Conservation (phyloP, 2,888 invertebrate genomes). For the Lacanobia oleracea region DNA sequence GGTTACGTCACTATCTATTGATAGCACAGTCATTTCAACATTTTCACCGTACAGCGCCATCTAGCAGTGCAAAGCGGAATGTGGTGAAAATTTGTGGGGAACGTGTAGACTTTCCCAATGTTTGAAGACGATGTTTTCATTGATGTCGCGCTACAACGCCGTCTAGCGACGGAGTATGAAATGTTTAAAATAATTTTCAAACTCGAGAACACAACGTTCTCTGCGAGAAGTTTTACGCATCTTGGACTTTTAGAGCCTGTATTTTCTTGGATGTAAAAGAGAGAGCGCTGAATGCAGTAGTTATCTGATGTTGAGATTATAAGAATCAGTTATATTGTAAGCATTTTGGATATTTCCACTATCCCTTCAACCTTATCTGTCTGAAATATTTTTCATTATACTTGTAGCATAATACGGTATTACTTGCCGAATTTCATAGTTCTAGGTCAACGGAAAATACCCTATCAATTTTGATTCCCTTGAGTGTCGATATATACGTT, state of each 20-base stretch:
- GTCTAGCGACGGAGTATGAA: slow-evolving; percentile 25
- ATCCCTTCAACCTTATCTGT: background rate
- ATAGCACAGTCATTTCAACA: background rate
- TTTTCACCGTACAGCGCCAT: slow-evolving; percentile 38
- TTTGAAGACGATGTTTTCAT: background rate
- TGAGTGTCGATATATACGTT: too few relatives aligned
- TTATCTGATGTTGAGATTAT: background rate
- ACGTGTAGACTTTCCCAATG: background rate
- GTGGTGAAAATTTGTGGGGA: slow-evolving; percentile 1
- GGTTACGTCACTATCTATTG: slow-evolving; percentile 12
- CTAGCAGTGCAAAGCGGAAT: slow-evolving; percentile 48
- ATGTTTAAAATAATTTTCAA: slow-evolving; percentile 7
- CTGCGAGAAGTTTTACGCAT: background rate
- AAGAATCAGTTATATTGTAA: background rate
- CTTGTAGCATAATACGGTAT: too few relatives aligned
- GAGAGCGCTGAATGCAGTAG: slow-evolving; percentile 47
- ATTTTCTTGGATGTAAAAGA: slow-evolving; percentile 12
- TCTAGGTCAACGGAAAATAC: too few relatives aligned
- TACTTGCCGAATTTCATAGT: too few relatives aligned
- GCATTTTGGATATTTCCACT: too few relatives aligned
- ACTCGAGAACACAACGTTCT: background rate
- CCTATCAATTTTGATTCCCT: too few relatives aligned
- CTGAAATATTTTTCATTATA: too few relatives aligned
- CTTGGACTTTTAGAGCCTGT: background rate
- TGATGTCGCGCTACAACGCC: slow-evolving; percentile 26